Conservation (phyloP, 2,797 vertebrate species). For the Hemitrygon akajei region DNA sequence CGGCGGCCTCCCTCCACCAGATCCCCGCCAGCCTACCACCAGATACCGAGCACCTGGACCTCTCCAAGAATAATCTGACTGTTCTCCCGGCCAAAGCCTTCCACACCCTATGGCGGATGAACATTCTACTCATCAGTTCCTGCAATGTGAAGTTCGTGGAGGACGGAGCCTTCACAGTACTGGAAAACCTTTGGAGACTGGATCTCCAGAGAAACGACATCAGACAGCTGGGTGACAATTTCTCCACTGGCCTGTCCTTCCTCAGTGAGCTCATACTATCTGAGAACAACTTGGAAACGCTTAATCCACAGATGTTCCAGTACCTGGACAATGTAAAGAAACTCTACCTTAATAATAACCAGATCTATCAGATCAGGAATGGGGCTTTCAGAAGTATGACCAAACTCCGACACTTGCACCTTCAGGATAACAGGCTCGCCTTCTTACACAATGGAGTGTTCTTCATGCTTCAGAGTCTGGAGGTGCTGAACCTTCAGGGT, state of each 20-base stretch:
- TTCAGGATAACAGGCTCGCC: constrained; percentile 57
- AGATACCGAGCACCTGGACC: constrained; percentile 60
- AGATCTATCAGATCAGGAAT: constrained; percentile 54
- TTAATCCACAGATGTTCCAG: constrained; percentile 54
- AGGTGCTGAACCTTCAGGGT: constrained; percentile 60
- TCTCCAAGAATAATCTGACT: constrained; percentile 62
- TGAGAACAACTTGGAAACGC: constrained; percentile 55
- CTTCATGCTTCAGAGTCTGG: constrained; percentile 66
- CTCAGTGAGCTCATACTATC: constrained; percentile 62
- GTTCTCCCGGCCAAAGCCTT: constrained; percentile 49
- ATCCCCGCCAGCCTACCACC: constrained; percentile 51
- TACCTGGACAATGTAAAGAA: constrained; percentile 63
- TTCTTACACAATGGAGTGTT: constrained; percentile 57
- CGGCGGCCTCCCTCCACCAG: constrained; percentile 46
- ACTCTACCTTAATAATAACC: constrained; percentile 62
- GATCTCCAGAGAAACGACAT: constrained; percentile 68
- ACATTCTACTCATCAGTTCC: constrained; percentile 60
- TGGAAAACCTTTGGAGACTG: constrained; percentile 65
- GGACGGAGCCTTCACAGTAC: constrained; percentile 53
- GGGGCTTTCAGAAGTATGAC: constrained; percentile 62
- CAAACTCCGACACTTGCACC: constrained; percentile 58
- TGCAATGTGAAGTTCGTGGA: constrained; percentile 59
- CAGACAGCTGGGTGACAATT: constrained; percentile 51
- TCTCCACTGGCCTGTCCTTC: constrained; percentile 58
- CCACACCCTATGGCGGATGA: constrained; percentile 54